Evolutionary conservation across 2,888 invertebrate species (phyloP), one percentile per base, ranked within the genome.

Genomic region (Synanthedon vespiformis): DNA sequence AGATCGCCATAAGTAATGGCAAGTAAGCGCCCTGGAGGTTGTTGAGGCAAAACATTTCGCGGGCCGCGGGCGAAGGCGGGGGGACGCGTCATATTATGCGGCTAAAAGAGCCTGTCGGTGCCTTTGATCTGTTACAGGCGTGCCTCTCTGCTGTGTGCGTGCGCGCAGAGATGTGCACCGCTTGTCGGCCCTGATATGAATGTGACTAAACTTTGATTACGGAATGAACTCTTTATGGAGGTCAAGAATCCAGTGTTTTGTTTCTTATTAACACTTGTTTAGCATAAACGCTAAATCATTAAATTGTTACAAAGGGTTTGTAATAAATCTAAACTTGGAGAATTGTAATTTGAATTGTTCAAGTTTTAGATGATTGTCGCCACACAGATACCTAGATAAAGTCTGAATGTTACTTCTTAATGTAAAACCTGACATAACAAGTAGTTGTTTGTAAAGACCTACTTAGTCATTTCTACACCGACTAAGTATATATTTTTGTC

Each of bases 191-290:
- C 74, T 86, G 80, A 85, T 85, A 82, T 78, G 78, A 80, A 85
- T 85, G 85, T 83, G 86, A 86, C 87, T 87, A 86, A 86, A 83
- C 80, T 82, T 84, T 85, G 85, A 87, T 87, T 85, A 84, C 80
- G 78, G 80, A 74, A 80, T 83, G 82, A 83, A 81, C 83, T 77
- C 79, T 76, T 75, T 76, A 74, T 72, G 76, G 80, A 80, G 85
- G 81, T 84, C 84, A 84, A 66, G 70, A 76, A 74, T 72, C 68
- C 72, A 68, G 40, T 27, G 34, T 44, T 44, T 44, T 44, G 44
- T 44, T 44, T 44, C 44, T 44, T 44, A 44, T 44, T 44, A 44
- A 44, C 44, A 44, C 44, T 44, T 44, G 44, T 13, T 44, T 44
- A 44, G 40, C 48, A 22, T 52, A 18, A 44, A 44, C 44, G 34